A percentile compares a stretch with the other conserved stretches of the same genome.
These are phyloP conservation scores for Drosophila falleni DNA, from an alignment of 2,888 invertebrate genomes.

Conservation along the genomic window DNA sequence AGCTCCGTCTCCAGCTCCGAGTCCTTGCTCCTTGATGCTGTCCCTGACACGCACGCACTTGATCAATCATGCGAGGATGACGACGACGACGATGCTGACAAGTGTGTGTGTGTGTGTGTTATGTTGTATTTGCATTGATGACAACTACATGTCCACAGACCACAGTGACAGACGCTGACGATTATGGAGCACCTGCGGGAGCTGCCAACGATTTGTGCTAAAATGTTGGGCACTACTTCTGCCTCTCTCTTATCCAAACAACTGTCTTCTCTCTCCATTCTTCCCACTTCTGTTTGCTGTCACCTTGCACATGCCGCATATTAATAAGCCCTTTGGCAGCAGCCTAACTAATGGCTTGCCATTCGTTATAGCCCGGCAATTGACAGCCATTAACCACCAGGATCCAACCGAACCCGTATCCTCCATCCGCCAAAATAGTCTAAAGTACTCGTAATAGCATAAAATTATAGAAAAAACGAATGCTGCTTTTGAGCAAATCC, in stretches of 20 bases:
- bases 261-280: slow-evolving; percentile 1
- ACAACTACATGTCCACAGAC: slow-evolving; percentile 75
- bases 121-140: slow-evolving; percentile 75
- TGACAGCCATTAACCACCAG: slow-evolving; percentile 70
- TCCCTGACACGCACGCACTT: slow-evolving; percentile 75
- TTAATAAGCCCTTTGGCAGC: slow-evolving; percentile 76
- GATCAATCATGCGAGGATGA: slow-evolving; percentile 75
- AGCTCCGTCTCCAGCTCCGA: slow-evolving; percentile 10
- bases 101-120: slow-evolving; percentile 56
- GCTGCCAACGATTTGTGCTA: slow-evolving; percentile 47
- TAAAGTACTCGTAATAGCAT: slow-evolving; percentile 41
- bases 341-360: slow-evolving; percentile 72
- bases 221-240: slow-evolving; percentile 54
- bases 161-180: slow-evolving; percentile 54
- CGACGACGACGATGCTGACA: slow-evolving; percentile 66
- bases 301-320: slow-evolving; percentile 66
- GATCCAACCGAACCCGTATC: slow-evolving; percentile 7
- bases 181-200: slow-evolving; percentile 73
- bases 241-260: no score
- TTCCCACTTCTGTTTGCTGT: slow-evolving; percentile 32
- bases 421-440: slow-evolving; percentile 27
- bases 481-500: slow-evolving; percentile 61
- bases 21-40: slow-evolving; percentile 57
- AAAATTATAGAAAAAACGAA: slow-evolving; percentile 42
- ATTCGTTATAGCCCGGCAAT: slow-evolving; percentile 65